Evolutionary conservation across 2,888 invertebrate species (phyloP), one percentile per base, ranked within the genome.

Genomic region (Acanthopleura granulata): DNA sequence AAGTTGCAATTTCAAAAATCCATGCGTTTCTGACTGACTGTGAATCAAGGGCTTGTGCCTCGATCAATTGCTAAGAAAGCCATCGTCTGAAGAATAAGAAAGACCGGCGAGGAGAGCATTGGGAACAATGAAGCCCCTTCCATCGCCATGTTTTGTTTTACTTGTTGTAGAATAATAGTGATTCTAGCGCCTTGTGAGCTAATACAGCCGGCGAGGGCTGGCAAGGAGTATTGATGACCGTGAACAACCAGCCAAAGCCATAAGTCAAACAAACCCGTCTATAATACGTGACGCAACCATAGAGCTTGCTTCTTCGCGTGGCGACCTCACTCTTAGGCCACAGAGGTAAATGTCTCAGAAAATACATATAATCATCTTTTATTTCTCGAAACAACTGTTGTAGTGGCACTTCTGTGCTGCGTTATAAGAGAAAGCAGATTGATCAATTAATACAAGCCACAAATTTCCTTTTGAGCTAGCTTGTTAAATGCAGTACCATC

Each of bases 1-100:
- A 66, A 66, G 66, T 66, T 66, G 66, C 25, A 66, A 66, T 66
- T 66, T 66, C 66, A 66, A 66, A 66, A 66, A 66, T 66, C 66
- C 66, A 66, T 66, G 66, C 18, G 29, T 66, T 27, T 22, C 22
- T 66, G 66, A 25, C 29, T 27, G 29, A 15, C 22, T 27, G 15
- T 66, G 66, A 66, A 66, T 66, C 25, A 27, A 27, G 29, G 22
- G 29, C 66, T 66, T 27, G 66, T 66, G 22, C 25, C 6, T 27
- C 22, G 66, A 66, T 66, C 66, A 66, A 66, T 27, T 66, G 27
- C 29, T 18, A 66, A 66, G 22, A 66, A 66, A 57, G 29, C 22
- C 66, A 27, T 22, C 29, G 22, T 66, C 66, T 66, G 18, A 15
- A 27, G 66, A 27, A 25, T 27, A 66, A 16, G 25, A 66, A 66